Conservation (phyloP, 2,888 invertebrate genomes). For the Nineta flava region DNA sequence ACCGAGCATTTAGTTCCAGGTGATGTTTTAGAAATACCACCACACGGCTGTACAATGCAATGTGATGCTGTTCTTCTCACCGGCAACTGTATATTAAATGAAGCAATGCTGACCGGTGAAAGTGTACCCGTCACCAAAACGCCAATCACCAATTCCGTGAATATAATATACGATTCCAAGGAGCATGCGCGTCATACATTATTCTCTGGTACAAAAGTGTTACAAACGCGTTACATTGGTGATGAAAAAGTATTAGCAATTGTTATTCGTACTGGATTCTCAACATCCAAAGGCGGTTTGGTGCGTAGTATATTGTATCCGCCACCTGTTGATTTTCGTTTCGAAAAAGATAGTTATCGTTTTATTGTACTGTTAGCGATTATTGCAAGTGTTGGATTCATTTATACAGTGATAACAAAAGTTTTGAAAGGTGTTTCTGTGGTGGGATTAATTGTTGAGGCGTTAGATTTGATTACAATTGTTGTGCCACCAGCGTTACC, state of each 20-base stretch:
- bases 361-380: slow-evolving; percentile 67
- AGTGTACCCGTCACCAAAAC: slow-evolving; percentile 91
- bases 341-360: slow-evolving; percentile 84
- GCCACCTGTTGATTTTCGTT: slow-evolving; percentile 90
- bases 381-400: slow-evolving; percentile 66
- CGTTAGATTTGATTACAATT: slow-evolving; percentile 84
- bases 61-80: slow-evolving; percentile 78
- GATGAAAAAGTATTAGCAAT: slow-evolving; percentile 34
- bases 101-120: slow-evolving; percentile 94
- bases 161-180: slow-evolving; percentile 56
- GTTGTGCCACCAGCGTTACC: slow-evolving; percentile 90
- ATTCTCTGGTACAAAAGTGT: slow-evolving; percentile 78
- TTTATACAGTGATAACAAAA: slow-evolving; percentile 79
- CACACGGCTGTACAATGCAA: slow-evolving; percentile 70
- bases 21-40: slow-evolving; percentile 71
- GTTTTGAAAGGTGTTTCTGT: slow-evolving; percentile 40
- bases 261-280: slow-evolving; percentile 74
- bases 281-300: slow-evolving; percentile 75
- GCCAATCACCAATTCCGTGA: slow-evolving; percentile 53
- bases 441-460: slow-evolving; percentile 56
- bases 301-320: slow-evolving; percentile 90
- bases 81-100: slow-evolving; percentile 83
- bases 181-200: slow-evolving; percentile 76
- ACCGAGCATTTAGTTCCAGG: slow-evolving; percentile 75
- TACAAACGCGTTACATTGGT: slow-evolving; percentile 61